A percentile compares a stretch with the other conserved stretches of the same genome.
Evolutionary conservation across 37 sponge, comb jelly and placozoan species (phyloP).

Genomic region (Lycopodina hypogea): DNA sequence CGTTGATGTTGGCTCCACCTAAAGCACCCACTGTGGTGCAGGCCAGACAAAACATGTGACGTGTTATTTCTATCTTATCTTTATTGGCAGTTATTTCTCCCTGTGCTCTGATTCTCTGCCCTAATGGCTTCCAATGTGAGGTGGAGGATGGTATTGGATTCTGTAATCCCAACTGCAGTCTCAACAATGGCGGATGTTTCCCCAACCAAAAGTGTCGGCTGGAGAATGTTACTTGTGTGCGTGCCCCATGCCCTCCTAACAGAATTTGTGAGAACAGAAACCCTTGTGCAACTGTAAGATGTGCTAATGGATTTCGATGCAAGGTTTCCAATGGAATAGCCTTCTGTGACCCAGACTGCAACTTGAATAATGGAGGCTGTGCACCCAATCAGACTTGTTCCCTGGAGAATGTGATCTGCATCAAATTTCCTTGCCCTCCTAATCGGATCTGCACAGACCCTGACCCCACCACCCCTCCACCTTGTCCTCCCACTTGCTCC

Average conservation of each 20-base stretch:
- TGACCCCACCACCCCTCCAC: background rate
- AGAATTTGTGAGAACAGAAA: too few relatives aligned
- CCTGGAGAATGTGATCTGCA: conserved; percentile 8
- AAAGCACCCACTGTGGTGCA: too few relatives aligned
- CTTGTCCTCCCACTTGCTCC: conserved; percentile 24
- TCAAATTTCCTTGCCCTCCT: conserved; percentile 11
- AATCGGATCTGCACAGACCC: background rate
- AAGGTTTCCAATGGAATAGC: conserved; percentile 1
- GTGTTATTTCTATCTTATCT: background rate
- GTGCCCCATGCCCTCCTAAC: conserved; percentile 19
- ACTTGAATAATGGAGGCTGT: conserved; percentile 36
- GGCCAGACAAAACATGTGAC: too few relatives aligned
- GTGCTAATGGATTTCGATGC: conserved; percentile 11
- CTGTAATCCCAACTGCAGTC: conserved; percentile 16
- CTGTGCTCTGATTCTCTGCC: conserved; percentile 1
- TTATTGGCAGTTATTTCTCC: background rate
- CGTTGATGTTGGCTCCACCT: too few relatives aligned
- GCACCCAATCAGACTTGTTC: background rate
- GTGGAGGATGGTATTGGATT: conserved; percentile 8
- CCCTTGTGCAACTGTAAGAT: conserved; percentile 4
- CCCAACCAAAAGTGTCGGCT: conserved; percentile 5
- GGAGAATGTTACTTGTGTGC: conserved; percentile 7
- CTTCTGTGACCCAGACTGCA: conserved; percentile 24
- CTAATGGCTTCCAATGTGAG: conserved; percentile 12
- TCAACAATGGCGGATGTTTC: conserved; percentile 37